A percentile compares a stretch with the other conserved stretches of the same genome.
Conservation (phyloP, 2,888 invertebrate genomes). For the Synanthedon tipuliformis region DNA sequence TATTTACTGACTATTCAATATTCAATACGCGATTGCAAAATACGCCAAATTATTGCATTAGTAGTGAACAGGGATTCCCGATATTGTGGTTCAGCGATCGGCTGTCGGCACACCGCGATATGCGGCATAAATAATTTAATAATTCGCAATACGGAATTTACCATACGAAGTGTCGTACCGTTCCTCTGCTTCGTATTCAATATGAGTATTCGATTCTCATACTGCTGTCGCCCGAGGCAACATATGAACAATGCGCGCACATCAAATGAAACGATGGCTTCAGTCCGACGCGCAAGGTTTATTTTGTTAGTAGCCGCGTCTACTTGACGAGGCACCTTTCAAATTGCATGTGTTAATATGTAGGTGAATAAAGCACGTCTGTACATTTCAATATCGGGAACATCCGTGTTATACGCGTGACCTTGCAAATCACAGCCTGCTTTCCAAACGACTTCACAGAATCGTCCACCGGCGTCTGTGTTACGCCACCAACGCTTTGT, state of each 20-base stretch:
- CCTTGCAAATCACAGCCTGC: constrained; percentile 71
- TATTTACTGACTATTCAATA: constrained; percentile 68
- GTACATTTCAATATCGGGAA: constrained; percentile 70
- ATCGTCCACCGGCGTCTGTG: constrained; percentile 55
- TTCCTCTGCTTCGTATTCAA: constrained; percentile 66
- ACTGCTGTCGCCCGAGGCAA: constrained; percentile 64
- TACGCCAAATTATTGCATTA: constrained; percentile 71
- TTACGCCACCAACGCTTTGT: constrained; percentile 50
- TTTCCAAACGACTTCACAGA: constrained; percentile 69
- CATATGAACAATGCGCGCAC: constrained; percentile 37
- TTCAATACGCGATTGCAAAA: constrained; percentile 70
- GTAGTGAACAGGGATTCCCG: constrained; percentile 68
- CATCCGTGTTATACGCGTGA: constrained; percentile 71
- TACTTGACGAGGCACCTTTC: constrained; percentile 53
- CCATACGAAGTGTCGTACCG: constrained; percentile 66
- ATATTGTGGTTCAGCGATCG: constrained; percentile 68
- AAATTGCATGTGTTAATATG: constrained; percentile 63
- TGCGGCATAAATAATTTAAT: constrained; percentile 71
- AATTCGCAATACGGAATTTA: constrained; percentile 70
- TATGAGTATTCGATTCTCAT: constrained; percentile 70
- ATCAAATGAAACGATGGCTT: constrained; percentile 43
- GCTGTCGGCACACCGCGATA: constrained; percentile 54
- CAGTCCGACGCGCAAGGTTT: constrained; percentile 35
- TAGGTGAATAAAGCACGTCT: constrained; percentile 70
- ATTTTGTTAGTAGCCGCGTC: constrained; percentile 21